Percentiles rank a stretch among this genome's conserved stretches.
These are phyloP conservation scores for Astyanax mexicanus DNA, from an alignment of 2,797 vertebrate species.

Conservation along the genomic window DNA sequence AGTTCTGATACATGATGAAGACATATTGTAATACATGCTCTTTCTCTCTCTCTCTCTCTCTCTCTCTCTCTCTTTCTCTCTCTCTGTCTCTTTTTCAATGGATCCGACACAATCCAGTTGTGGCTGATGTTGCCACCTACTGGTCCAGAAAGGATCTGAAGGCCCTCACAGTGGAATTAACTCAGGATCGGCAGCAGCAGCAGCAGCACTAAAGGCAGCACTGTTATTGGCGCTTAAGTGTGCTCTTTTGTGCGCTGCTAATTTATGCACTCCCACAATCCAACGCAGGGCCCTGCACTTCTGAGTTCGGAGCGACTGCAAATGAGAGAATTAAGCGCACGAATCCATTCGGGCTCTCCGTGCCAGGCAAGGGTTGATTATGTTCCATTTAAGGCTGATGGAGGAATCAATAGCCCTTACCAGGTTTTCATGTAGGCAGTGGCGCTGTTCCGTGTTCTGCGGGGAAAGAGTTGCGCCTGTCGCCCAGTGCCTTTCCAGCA, in stretches of 20 bases:
- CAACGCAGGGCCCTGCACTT: conserved; percentile 18
- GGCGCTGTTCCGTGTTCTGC: not conserved
- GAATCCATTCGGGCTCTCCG: conserved; percentile 25
- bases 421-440: conserved; percentile 22
- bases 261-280: conserved; percentile 37
- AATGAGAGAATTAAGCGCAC: conserved; percentile 27
- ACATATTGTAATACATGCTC: not conserved
- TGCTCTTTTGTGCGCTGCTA: conserved; percentile 15
- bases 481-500: conserved; percentile 31
- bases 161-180: not conserved
- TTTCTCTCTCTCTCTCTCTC: too few species aligned
- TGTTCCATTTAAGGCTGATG: conserved; percentile 48
- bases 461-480: conserved; percentile 41
- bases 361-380: conserved; percentile 42
- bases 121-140: conserved; percentile 49
- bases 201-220: conserved; percentile 1
- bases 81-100: too few species aligned
- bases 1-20: not conserved
- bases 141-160: conserved; percentile 23
- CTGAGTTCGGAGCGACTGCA: conserved; percentile 1
- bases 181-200: not conserved
- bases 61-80: too few species aligned
- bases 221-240: conserved; percentile 10
- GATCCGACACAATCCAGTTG: not conserved
- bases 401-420: conserved; percentile 50